Evolutionary conservation across 2,113 vertebrate species (phyloP).

Genomic region (Himantopus leucocephalus): DNA sequence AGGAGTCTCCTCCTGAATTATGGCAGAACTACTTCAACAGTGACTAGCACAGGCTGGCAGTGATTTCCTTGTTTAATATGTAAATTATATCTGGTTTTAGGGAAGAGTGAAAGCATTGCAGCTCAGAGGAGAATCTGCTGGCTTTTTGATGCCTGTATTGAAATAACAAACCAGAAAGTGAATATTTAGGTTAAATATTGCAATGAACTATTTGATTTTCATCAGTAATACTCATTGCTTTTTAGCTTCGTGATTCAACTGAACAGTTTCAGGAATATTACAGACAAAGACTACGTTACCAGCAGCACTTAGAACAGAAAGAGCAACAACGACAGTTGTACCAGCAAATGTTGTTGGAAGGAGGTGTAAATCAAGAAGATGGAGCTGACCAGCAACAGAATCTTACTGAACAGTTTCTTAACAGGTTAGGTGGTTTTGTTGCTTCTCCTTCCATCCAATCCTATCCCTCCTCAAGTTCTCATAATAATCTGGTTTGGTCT

Average conservation of each 20-base stretch:
- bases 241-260: conserved; percentile 90
- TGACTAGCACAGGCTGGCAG: background rate
- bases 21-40: background rate
- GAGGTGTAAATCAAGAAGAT: conserved; percentile 90
- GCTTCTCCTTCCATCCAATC: background rate
- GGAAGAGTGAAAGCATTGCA: background rate
- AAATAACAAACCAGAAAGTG: background rate
- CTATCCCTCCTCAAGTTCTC: background rate
- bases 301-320: conserved; percentile 97
- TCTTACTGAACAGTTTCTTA: conserved; percentile 96
- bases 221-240: background rate
- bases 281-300: conserved; percentile 91
- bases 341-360: conserved; percentile 96
- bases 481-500: background rate
- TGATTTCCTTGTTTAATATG: background rate
- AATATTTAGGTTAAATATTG: background rate
- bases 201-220: background rate
- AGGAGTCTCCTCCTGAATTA: background rate
- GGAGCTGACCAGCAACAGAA: conserved; percentile 85
- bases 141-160: background rate
- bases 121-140: background rate
- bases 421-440: conserved; percentile 76
- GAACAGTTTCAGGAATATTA: conserved; percentile 96
- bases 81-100: background rate
- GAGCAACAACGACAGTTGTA: conserved; percentile 94